A percentile compares a stretch with the other conserved stretches of the same genome.
These are phyloP conservation scores for Gobio occitaniae DNA, from an alignment of 2,797 vertebrate species.

Conservation along the genomic window DNA sequence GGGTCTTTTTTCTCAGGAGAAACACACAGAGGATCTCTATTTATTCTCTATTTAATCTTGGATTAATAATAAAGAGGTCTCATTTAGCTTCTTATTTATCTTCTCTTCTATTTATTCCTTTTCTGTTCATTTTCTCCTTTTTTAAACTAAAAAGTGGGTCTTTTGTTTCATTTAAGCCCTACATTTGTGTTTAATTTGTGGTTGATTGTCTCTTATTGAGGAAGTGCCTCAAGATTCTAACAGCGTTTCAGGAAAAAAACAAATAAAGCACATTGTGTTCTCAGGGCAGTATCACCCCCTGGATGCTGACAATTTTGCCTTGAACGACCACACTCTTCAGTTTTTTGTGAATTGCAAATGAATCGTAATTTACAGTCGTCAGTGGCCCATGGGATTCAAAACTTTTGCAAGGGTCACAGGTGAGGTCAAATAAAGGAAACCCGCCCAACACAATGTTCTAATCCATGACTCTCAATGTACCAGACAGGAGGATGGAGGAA, in stretches of 20 bases:
- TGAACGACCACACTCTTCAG: not conserved
- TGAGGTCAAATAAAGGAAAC: constrained; percentile 38
- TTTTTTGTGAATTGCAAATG: constrained; percentile 19
- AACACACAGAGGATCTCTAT: not conserved
- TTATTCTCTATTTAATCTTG: not conserved
- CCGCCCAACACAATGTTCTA: constrained; percentile 17
- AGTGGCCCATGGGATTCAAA: not conserved
- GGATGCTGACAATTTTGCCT: constrained; percentile 15
- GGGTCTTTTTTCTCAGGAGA: not conserved
- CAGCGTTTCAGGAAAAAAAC: constrained; percentile 2
- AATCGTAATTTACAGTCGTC: constrained; percentile 3
- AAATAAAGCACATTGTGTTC: constrained; percentile 5
- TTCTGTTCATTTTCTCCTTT: not conserved
- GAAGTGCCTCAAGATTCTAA: constrained; percentile 29
- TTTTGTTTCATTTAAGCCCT: constrained; percentile 6
- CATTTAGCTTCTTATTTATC: not conserved
- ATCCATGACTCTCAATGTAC: constrained; percentile 11
- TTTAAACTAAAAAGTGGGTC: not conserved
- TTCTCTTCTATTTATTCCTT: not conserved
- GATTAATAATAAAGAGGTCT: not conserved
- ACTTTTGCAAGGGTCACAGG: constrained; percentile 10
- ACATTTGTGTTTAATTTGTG: constrained; percentile 31
- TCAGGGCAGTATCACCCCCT: not conserved
- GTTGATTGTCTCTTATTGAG: constrained; percentile 34
- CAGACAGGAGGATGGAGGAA: constrained; percentile 9